A percentile compares a stretch with the other conserved stretches of the same genome.
Conservation (phyloP, 2,888 invertebrate species). For the Autographa gamma region DNA sequence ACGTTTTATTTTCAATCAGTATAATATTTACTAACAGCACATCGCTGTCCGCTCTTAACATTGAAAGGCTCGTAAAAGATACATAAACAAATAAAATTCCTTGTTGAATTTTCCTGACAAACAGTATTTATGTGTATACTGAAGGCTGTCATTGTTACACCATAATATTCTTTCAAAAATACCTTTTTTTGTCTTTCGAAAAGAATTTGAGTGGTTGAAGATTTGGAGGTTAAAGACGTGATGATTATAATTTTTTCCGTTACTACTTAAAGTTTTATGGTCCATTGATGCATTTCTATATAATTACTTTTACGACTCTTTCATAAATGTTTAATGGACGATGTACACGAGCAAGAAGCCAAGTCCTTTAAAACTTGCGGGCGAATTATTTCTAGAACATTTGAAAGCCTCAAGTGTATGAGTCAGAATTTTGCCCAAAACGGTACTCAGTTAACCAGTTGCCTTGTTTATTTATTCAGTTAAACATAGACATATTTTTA, state of each 20-base stretch:
- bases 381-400: slow-evolving; percentile 12
- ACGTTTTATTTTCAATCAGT: slow-evolving; percentile 44
- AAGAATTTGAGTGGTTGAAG: neutral
- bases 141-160: slow-evolving; percentile 21
- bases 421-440: slow-evolving; percentile 45
- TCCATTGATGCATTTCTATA: neutral
- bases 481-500: slow-evolving; percentile 53
- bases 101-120: slow-evolving; percentile 47
- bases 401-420: slow-evolving; percentile 25
- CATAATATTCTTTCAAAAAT: neutral
- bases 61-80: slow-evolving; percentile 51
- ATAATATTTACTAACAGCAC: slow-evolving; percentile 53
- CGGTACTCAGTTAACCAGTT: slow-evolving; percentile 29
- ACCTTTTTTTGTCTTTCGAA: neutral
- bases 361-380: neutral
- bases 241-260: neutral
- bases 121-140: slow-evolving; percentile 39
- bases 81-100: slow-evolving; percentile 49
- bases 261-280: neutral
- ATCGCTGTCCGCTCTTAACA: slow-evolving; percentile 39
- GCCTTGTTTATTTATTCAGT: slow-evolving; percentile 43
- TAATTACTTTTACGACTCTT: neutral
- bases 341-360: neutral
- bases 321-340: neutral
- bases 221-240: neutral